Base-by-base conservation (phyloP, 2,113 vertebrate species). In the Corythaixoides concolor region DNA sequence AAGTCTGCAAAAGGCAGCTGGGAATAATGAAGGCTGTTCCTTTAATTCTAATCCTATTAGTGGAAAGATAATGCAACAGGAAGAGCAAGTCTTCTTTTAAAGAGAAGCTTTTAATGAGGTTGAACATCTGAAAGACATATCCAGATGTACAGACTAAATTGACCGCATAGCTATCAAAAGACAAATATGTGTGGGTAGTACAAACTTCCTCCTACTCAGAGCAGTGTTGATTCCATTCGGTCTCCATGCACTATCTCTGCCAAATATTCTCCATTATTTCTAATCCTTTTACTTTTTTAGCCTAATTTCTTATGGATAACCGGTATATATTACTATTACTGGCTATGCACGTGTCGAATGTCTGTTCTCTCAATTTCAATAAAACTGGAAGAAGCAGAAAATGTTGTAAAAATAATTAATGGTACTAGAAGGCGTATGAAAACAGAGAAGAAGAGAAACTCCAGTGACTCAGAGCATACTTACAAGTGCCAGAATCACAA, bases 121-220 rank as follows among this genome's bases (percentile, higher is more conserved):
- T 94, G 88, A 92, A 94, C 76, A 79, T 93, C 62, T 93, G 68
- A 94, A 93, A 96, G 86, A 82, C 52, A 47, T 62, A 85, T 81
- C 52, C 88, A 94, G 83, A 94, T 85, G 67, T 68, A 93, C 55
- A 85, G 64, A 35, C 35, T 77, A 89, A 83, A 96, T 16, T 74
- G 56, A 90, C 84, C 9, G 2, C 12, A 60, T 8, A 56, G 30
- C 60, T 93, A 85, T 90, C 72, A 93, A 92, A 88, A 94, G 64
- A 73, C 64, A 93, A 88, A 76, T 91, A 72, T 55, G 30, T 82
- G 53, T 53, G 84, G 63, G 70, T 43, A 78, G 53, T 21, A 86
- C 22, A 85, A 86, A 88, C 85, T 94, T 94, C 85, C 53, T 95
- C 39, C 69, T 77, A 27, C 50, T 82, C 64, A 62, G n/a, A 79